Evolutionary conservation across 2,888 invertebrate species (phyloP), one percentile per base, ranked within the genome.

Genomic region (Entomobrya proxima): DNA sequence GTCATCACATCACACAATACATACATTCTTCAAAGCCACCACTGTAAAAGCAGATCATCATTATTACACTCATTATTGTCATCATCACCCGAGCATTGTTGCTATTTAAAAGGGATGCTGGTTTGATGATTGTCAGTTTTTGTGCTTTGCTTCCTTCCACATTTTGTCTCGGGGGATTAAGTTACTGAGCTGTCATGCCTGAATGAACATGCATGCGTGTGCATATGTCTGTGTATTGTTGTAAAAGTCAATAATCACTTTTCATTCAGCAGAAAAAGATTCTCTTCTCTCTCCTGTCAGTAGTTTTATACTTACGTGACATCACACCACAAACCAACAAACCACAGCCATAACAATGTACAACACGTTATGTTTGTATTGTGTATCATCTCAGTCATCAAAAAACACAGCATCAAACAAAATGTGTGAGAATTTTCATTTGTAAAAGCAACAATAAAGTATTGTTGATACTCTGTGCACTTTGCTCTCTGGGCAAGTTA

Each of bases 141-240:
- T 32, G n/a, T 61, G 32, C 32, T 61, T 32, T 61, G 30, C 55
- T 32, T 61, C 32, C 15, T 32, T 32, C 32, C 32, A 27, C 61
- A 44, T 72, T 72, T 72, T 81, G 37, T 74, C 55, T 61, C 47
- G 81, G n/a, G n/a, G n/a, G 81, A 81, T 81, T 81, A 64, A 50
- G 81, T 81, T 81, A 81, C 81, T 50, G 50, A 75, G 32, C 52
- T 75, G 74, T 75, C 74, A 50, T 30, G 74, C 74, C 13, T 75
- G 52, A 75, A 47, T 75, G 52, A 21, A 7, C 64, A 18, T 64
- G 61, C n/a, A 61, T 61, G n/a, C 61, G 58, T 58, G 30, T 58
- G 58, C 27, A 18, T 24, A 6, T 55, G 24, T 13, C 5, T 24
- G 3, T 61, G 30, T 64, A 35, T 18, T 37, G 30, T 15, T 9